Evolutionary conservation across 2,888 invertebrate genomes (phyloP).

Genomic region (Cerastoderma edule): DNA sequence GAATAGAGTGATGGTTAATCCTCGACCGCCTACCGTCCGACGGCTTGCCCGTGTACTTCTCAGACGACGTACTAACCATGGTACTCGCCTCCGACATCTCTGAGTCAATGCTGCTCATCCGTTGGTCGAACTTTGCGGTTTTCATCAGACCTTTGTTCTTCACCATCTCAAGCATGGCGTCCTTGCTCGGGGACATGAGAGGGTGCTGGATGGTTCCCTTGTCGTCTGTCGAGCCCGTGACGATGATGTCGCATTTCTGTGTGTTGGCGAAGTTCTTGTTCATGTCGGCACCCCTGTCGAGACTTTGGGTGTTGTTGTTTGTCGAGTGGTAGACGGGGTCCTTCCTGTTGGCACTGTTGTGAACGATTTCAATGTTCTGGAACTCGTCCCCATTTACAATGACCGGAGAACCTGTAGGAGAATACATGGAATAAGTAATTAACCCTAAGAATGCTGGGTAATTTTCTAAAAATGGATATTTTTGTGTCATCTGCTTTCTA

Average conservation of each 20-base stretch:
- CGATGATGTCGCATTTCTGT: conserved; percentile 76
- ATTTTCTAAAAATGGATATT: too few relatives aligned
- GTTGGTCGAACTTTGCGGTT: conserved; percentile 84
- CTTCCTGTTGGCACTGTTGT: conserved; percentile 28
- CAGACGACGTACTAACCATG: conserved; percentile 79
- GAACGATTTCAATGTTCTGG: conserved; percentile 81
- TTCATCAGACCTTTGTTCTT: conserved; percentile 94
- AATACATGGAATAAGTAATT: too few relatives aligned
- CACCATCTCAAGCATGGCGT: conserved; percentile 96
- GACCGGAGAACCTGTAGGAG: conserved; percentile 81
- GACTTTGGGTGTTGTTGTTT: conserved; percentile 24
- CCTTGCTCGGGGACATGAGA: conserved; percentile 85
- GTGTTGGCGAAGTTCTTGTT: conserved; percentile 63
- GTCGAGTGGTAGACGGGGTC: conserved; percentile 33
- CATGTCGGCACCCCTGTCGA: conserved; percentile 52
- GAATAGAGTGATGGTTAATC: conserved; percentile 87
- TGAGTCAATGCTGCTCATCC: conserved; percentile 93
- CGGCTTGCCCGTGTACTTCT: conserved; percentile 66
- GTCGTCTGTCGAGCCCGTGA: conserved; percentile 67
- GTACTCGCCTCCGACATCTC: conserved; percentile 89
- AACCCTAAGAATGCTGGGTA: too few relatives aligned
- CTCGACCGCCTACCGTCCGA: conserved; percentile 65
- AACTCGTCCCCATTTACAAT: conserved; percentile 83
- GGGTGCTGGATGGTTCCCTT: conserved; percentile 76
- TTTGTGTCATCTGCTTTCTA: too few relatives aligned